phyloP scores from a whole-genome alignment of 2,888 invertebrate species.

The Drosophila prostipennis region DNA sequence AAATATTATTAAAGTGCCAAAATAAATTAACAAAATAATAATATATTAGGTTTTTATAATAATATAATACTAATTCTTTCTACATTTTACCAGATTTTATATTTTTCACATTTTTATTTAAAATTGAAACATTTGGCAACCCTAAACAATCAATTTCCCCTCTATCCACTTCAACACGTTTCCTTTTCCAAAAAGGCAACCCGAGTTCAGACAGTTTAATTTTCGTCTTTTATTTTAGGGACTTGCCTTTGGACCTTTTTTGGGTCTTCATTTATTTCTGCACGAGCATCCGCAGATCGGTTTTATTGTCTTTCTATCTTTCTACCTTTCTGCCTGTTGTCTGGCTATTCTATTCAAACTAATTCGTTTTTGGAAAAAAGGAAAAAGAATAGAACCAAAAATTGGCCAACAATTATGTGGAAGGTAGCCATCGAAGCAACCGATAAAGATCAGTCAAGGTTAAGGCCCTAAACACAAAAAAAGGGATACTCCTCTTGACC shows the following conservation, averaged over 20 bases:
- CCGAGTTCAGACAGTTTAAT: slow-evolving; percentile 3
- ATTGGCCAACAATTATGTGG: slow-evolving; percentile 49
- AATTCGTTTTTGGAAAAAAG: slow-evolving; percentile 65
- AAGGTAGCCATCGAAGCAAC: slow-evolving; percentile 20
- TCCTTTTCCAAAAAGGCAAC: slow-evolving; percentile 6
- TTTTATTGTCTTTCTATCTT: slow-evolving; percentile 3
- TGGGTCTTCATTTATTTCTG: slow-evolving; percentile 44
- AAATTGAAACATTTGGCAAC: neutral
- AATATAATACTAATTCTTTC: no score
- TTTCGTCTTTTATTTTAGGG: slow-evolving; percentile 36
- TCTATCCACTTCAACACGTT: neutral
- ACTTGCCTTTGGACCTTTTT: slow-evolving; percentile 30
- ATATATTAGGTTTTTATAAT: no score
- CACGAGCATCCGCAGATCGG: slow-evolving; percentile 19
- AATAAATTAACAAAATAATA: no score
- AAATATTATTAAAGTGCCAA: no score
- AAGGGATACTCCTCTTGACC: slow-evolving; percentile 22
- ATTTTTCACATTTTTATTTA: neutral
- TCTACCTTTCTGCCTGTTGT: slow-evolving; percentile 31
- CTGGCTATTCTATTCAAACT: slow-evolving; percentile 63
- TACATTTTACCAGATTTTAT: neutral
- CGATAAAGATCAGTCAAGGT: slow-evolving; percentile 46
- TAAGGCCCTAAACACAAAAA: slow-evolving; percentile 14
- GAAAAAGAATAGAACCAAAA: slow-evolving; percentile 27
- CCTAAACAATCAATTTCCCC: neutral